phyloP scores from a whole-genome alignment of 2,888 invertebrate genomes.

The Eristalinus aeneus region DNA sequence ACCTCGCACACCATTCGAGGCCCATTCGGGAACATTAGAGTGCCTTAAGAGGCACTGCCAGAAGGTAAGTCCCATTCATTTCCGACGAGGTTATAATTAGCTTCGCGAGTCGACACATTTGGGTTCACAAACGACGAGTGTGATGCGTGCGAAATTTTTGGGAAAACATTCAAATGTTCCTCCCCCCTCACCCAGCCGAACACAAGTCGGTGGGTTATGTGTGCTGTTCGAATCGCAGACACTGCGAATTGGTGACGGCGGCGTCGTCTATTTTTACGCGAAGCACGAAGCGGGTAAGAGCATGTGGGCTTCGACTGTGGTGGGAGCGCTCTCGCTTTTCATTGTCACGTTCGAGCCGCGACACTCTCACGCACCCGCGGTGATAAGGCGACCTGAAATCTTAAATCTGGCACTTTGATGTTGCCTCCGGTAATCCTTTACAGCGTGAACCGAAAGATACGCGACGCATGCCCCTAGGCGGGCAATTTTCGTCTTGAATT shows the following conservation, averaged over 20 bases:
- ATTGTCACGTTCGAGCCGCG: constrained; percentile 4
- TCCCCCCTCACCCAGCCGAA: no score
- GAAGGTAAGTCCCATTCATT: background rate
- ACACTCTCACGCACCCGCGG: background rate
- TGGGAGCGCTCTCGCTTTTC: background rate
- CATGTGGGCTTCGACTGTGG: background rate
- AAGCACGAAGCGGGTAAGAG: background rate
- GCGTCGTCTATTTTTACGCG: constrained; percentile 9
- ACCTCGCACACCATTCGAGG: background rate
- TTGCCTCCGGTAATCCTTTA: constrained; percentile 21
- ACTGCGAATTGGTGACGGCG: background rate
- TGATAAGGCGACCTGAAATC: background rate
- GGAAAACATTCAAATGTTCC: background rate
- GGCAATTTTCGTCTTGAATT: background rate
- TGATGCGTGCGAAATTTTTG: background rate
- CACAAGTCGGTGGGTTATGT: background rate
- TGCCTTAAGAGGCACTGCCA: background rate
- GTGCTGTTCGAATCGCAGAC: background rate
- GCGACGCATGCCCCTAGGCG: background rate
- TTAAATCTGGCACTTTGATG: background rate
- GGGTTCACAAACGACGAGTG: background rate
- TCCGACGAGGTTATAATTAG: constrained; percentile 10
- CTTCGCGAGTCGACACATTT: background rate
- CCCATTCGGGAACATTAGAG: background rate
- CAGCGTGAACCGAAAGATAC: background rate